phyloP scores from a whole-genome alignment of 1,140 invertebrate genomes.

The Hylaeus volcanicus region DNA sequence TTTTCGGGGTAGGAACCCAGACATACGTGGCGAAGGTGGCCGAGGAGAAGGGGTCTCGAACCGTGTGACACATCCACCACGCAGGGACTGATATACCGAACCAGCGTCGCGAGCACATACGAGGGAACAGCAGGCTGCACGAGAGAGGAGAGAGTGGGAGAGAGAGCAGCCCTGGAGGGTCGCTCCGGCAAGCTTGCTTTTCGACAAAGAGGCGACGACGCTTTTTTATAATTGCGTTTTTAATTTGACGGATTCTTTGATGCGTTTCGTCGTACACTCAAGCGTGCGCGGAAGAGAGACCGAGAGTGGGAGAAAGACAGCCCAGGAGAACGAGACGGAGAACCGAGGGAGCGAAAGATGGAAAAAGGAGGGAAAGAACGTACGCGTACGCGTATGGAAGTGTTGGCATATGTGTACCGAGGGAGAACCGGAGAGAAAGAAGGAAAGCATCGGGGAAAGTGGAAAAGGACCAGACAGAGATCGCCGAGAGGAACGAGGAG shows the following conservation, averaged over 20 bases:
- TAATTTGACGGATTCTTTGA: slow-evolving; percentile 79
- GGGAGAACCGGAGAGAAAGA: neutral
- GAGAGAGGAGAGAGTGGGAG: slow-evolving; percentile 29
- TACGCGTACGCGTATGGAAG: neutral
- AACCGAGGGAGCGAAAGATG: neutral
- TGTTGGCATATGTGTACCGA: slow-evolving; percentile 22
- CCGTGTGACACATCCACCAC: slow-evolving; percentile 60
- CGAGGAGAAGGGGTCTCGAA: slow-evolving; percentile 47
- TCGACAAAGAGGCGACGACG: slow-evolving; percentile 73
- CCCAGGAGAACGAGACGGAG: slow-evolving; percentile 3
- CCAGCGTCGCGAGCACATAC: slow-evolving; percentile 34
- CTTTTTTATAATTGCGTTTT: slow-evolving; percentile 80
- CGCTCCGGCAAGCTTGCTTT: slow-evolving; percentile 64
- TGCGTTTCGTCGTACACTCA: slow-evolving; percentile 64
- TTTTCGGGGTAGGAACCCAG: slow-evolving; percentile 70
- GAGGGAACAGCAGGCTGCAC: slow-evolving; percentile 29
- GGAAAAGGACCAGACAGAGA: neutral
- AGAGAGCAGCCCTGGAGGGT: slow-evolving; percentile 42
- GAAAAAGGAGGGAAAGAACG: neutral
- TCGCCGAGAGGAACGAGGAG: slow-evolving; percentile 32
- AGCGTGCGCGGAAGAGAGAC: slow-evolving; percentile 45
- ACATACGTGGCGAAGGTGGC: slow-evolving; percentile 43
- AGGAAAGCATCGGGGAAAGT: neutral
- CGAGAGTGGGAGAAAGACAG: slow-evolving; percentile 8
- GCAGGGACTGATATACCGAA: slow-evolving; percentile 46